Conservation (phyloP, 2,888 invertebrate species). For the Craniophora ligustri region DNA sequence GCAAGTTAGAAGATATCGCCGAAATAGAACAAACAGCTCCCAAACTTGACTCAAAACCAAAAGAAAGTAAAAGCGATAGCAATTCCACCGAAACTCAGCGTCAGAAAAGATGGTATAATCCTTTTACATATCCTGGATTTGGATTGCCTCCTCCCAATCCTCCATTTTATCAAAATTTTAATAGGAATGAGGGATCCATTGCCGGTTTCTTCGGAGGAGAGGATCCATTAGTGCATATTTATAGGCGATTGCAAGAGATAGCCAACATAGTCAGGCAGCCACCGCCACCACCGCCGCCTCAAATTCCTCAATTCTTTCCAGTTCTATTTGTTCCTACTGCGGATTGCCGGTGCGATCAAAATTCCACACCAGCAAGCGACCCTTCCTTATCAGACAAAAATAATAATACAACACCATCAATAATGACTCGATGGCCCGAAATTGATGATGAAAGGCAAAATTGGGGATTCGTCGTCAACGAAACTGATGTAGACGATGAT, state of each 20-base stretch:
- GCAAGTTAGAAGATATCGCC: constrained; percentile 58
- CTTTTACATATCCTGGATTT: constrained; percentile 58
- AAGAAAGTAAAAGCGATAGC: constrained; percentile 50
- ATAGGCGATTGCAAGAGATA: constrained; percentile 67
- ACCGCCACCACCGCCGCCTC: constrained; percentile 55
- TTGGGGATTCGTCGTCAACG: constrained; percentile 72
- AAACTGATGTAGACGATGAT: constrained; percentile 56
- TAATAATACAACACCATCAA: constrained; percentile 50
- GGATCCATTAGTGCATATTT: constrained; percentile 65
- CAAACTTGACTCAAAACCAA: constrained; percentile 49
- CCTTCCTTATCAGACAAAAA: constrained; percentile 15
- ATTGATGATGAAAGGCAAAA: constrained; percentile 75
- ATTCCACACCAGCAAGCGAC: constrained; percentile 2
- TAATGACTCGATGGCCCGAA: constrained; percentile 64
- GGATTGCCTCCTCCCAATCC: constrained; percentile 64
- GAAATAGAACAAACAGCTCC: constrained; percentile 48
- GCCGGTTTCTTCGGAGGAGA: constrained; percentile 58
- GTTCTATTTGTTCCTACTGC: constrained; percentile 66
- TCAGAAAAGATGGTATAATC: constrained; percentile 71
- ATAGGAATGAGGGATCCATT: constrained; percentile 56
- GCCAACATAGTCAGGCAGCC: constrained; percentile 61
- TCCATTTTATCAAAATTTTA: constrained; percentile 52
- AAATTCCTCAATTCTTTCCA: constrained; percentile 68
- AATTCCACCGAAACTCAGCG: constrained; percentile 58
- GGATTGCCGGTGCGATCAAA: constrained; percentile 64